Evolutionary conservation across 2,113 vertebrate genomes (phyloP), one percentile per base, ranked within the genome.

Genomic region (Nothobranchius furzeri): DNA sequence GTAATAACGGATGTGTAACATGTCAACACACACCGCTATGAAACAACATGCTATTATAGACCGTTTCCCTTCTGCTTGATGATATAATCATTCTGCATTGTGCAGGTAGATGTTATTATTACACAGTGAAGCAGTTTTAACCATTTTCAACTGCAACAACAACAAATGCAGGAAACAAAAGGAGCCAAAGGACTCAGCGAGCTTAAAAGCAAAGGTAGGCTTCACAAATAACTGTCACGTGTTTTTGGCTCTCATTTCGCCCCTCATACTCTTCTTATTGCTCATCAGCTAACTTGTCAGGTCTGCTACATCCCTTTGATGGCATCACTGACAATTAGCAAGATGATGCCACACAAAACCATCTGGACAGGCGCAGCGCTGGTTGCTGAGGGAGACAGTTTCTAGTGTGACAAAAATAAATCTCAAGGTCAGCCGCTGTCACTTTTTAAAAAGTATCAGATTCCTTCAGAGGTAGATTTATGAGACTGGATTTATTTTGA

Each of bases 321-420:
- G 92, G 87, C 92, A 92, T 92, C 91, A 91, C 91, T 93, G 92
- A 92, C 92, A 94, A 92, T 93, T 93, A 94, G 92, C 89, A 91
- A 92, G 92, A 92, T 84, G 90, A 86, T 86, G 91, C 89, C 89
- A 90, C 91, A 91, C 91, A 92, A 91, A 93, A 91, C 92, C 92
- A 92, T 93, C 91, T 93, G 91, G 92, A 94, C 91, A 89, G 90
- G 89, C 90, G 78, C 88, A 78, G 90, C 89, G 89, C 91, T 88
- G 84, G 84, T 79, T 91, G 91, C 92, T 91, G 90, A 91, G 89
- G 85, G 85, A 88, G 90, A 90, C 88, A 77, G 85, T 91, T 93
- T 90, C 79, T 86, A 79, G 87, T 86, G 78, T 91, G 88, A 91
- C 89, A 87, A 91, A 91, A 91, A 92, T 90, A 90, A 84, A 91